phyloP scores from a whole-genome alignment of 2,113 vertebrate species.

The Corythoichthys intestinalis region DNA sequence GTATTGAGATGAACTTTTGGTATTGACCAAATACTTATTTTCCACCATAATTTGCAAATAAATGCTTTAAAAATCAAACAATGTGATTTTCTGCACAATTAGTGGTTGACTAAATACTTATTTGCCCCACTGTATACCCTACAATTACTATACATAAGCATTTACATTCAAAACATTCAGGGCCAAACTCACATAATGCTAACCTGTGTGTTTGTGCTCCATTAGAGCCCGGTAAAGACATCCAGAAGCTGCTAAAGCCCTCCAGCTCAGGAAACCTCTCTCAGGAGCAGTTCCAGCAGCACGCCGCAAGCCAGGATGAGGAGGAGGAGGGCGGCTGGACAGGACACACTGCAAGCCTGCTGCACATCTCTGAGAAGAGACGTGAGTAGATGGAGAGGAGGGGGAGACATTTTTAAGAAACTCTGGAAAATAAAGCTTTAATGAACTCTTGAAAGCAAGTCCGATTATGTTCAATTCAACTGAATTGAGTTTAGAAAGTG shows the following conservation, averaged over 20 bases:
- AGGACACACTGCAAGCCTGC: constrained; percentile 79
- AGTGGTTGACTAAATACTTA: too few species aligned
- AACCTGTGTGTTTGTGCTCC: constrained; percentile 11
- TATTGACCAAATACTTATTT: too few species aligned
- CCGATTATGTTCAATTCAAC: neutral
- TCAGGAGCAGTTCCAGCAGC: constrained; percentile 68
- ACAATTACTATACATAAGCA: neutral
- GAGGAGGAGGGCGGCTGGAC: constrained; percentile 78
- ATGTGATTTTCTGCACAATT: too few species aligned
- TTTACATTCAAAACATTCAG: neutral
- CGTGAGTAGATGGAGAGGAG: constrained; percentile 76
- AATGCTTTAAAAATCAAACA: too few species aligned
- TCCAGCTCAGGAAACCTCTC: constrained; percentile 74
- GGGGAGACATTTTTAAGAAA: neutral
- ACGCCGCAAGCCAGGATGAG: constrained; percentile 23
- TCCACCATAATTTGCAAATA: too few species aligned
- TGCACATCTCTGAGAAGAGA: constrained; percentile 89
- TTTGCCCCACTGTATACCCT: too few species aligned
- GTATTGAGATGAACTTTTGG: too few species aligned
- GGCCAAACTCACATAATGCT: neutral
- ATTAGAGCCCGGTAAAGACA: constrained; percentile 79
- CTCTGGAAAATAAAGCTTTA: neutral
- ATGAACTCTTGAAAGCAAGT: neutral
- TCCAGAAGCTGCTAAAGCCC: constrained; percentile 72
- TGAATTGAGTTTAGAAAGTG: too few species aligned